Base-by-base conservation (phyloP, 2,113 vertebrate genomes). In the Trogon surrucura region DNA sequence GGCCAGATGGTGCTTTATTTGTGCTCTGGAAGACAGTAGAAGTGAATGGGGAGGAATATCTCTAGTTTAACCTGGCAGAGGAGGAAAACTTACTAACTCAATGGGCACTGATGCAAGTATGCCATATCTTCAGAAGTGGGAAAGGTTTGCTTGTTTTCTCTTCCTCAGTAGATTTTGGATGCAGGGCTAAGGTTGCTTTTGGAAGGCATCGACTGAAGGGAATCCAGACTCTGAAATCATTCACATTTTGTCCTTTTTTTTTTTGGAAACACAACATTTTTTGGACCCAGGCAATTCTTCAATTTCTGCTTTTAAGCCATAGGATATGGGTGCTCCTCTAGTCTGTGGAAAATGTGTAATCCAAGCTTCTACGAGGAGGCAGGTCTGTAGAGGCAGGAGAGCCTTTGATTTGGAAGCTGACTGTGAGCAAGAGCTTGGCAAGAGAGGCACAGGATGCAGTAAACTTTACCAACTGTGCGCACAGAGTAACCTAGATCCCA, bases 1-100 rank as follows among this genome's bases (percentile, higher is more conserved):
- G 94, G 80, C 96, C 97, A 97, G 95, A 96, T 97, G 97, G 97
- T 84, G 93, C 84, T 95, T 94, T 96, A 92, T 97, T 96, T 97
- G 88, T 80, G 75, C 81, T 97, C 82, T 93, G 86, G 88, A 94
- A 95, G 62, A 94, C 67, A 65, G 94, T 41, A 69, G 62, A 71
- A 91, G 90, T 88, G 92, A 93, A 94, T 34, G 65, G 61, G 88
- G 93, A 96, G 62, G 70, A 91, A 69, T 93, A 95, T 74, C n/a
- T 81, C 41, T 61, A 84, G 93, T 96, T 96, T 95, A 96, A 97
- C 86, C 95, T 96, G 97, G 97, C 96, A 93, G 86, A 79, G 58
- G 88, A 92, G 57, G 77, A 95, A 96, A 95, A 88, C 85, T 84
- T 93, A 54, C 86, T 95, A 78, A 32, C 92, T 96, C 78, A 92